These are phyloP conservation scores for Nemopilema nomurai DNA, from an alignment of 30 jellyfish, hydroid and myxozoan genomes.

Conservation along the genomic window DNA sequence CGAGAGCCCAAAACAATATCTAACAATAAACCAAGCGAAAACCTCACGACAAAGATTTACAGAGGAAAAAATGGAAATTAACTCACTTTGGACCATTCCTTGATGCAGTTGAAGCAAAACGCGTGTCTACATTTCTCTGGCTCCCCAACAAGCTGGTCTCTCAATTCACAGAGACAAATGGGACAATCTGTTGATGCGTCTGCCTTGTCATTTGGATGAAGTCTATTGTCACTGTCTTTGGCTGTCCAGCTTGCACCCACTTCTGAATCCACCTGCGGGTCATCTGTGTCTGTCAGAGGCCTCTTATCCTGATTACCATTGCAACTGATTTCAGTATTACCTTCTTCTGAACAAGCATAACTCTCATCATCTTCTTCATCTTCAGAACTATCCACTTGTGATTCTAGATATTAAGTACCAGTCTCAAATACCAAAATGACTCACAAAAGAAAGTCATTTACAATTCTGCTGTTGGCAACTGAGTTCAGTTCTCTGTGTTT, in stretches of 20 bases:
- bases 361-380: constrained; percentile 9
- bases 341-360: not conserved
- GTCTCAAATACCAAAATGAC: too few relatives aligned
- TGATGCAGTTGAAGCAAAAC: constrained; percentile 79
- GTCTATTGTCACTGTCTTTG: not conserved
- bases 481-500: too few relatives aligned
- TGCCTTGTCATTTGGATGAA: not conserved
- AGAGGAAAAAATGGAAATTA: not conserved
- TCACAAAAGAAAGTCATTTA: too few relatives aligned
- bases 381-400: not conserved
- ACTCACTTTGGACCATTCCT: constrained; percentile 92
- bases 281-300: not conserved
- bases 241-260: not conserved
- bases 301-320: not conserved
- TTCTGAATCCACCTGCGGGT: not conserved
- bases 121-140: constrained; percentile 86
- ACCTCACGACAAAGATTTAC: not conserved
- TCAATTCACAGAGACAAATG: constrained; percentile 77
- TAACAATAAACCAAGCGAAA: too few relatives aligned
- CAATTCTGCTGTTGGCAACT: too few relatives aligned
- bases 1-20: too few relatives aligned
- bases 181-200: constrained; percentile 59
- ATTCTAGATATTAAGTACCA: not conserved
- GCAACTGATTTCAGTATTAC: not conserved
- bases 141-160: constrained; percentile 65